Evolutionary conservation across 2,888 invertebrate genomes (phyloP).

Genomic region (Lasioglossum figueresi): DNA sequence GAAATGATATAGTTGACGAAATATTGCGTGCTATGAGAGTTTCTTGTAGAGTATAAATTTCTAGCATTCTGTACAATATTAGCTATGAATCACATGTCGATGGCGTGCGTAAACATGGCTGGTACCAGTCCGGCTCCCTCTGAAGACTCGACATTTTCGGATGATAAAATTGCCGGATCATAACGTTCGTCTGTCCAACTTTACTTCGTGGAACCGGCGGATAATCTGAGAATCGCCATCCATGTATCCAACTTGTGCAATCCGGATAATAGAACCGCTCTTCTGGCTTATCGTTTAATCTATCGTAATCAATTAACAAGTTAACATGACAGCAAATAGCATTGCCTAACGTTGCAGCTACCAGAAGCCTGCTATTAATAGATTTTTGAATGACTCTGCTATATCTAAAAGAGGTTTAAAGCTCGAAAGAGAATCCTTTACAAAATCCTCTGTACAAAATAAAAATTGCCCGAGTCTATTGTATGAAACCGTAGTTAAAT

Average conservation of each 20-base stretch:
- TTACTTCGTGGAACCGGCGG: constrained; percentile 59
- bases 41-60: not conserved
- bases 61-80: not conserved
- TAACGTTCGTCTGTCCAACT: constrained; percentile 67
- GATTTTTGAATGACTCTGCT: not conserved
- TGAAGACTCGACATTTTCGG: constrained; percentile 73
- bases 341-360: not conserved
- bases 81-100: constrained; percentile 27
- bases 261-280: constrained; percentile 78
- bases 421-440: not conserved
- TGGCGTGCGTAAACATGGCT: constrained; percentile 59
- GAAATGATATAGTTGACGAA: not conserved
- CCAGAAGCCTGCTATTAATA: not conserved
- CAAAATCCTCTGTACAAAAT: too few relatives aligned
- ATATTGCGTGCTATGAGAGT: not conserved
- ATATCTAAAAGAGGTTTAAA: not conserved
- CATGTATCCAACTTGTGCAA: constrained; percentile 78
- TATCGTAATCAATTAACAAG: constrained; percentile 43
- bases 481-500: not conserved
- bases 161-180: constrained; percentile 74
- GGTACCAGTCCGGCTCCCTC: constrained; percentile 74
- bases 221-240: constrained; percentile 78
- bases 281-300: constrained; percentile 76
- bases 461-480: not conserved
- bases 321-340: not conserved